phyloP scores from a whole-genome alignment of 2,113 vertebrate species.

The Lepisosteus oculatus region DNA sequence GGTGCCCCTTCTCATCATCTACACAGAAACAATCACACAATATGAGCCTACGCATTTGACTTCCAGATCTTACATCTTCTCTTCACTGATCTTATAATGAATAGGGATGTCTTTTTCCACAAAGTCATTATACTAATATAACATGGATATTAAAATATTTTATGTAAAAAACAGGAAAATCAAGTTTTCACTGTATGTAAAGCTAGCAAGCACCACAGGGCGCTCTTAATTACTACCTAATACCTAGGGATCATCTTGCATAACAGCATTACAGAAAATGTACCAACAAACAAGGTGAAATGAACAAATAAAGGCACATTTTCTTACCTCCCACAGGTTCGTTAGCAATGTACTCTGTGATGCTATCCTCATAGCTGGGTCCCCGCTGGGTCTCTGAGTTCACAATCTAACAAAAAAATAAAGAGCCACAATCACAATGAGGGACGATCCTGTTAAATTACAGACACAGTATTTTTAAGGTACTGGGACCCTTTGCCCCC shows the following conservation, averaged over 20 bases:
- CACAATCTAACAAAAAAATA: slow-evolving; percentile 48
- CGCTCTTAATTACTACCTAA: not conserved
- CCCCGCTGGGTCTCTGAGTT: slow-evolving; percentile 49
- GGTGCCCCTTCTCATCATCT: slow-evolving; percentile 54
- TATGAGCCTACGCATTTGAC: not conserved
- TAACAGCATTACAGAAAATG: not conserved
- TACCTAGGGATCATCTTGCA: not conserved
- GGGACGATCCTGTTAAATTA: not conserved
- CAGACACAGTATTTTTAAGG: too few relatives aligned
- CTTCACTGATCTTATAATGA: not conserved
- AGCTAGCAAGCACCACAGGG: too few relatives aligned
- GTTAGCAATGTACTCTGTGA: slow-evolving; percentile 32
- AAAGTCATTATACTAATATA: not conserved
- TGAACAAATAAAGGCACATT: not conserved
- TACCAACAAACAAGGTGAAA: not conserved
- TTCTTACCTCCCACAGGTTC: slow-evolving; percentile 45
- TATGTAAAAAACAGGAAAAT: not conserved
- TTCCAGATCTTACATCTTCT: not conserved
- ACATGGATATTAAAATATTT: not conserved
- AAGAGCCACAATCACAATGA: slow-evolving; percentile 7
- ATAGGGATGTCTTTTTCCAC: not conserved
- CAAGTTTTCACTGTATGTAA: not conserved
- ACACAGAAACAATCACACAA: not conserved
- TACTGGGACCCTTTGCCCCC: not conserved
- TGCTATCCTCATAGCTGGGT: slow-evolving; percentile 37